These are phyloP conservation scores for Falcunculus frontatus DNA, from an alignment of 2,113 vertebrate species.

Conservation along the genomic window DNA sequence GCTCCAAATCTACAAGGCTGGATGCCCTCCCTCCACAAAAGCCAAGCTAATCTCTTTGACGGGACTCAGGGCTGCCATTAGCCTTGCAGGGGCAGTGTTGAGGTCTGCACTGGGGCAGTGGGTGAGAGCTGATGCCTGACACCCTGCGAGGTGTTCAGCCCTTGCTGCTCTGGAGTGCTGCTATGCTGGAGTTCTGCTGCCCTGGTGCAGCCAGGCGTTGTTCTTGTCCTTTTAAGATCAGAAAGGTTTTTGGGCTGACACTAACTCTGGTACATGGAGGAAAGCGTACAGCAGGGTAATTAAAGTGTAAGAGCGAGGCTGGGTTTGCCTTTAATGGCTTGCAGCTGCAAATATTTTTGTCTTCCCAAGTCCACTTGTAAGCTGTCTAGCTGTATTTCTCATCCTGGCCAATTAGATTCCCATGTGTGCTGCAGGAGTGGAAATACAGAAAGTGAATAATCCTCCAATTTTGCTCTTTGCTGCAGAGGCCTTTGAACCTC, in stretches of 20 bases:
- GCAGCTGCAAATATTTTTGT: slow-evolving; percentile 71
- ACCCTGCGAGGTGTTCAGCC: accelerated
- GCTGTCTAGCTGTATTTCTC: slow-evolving; percentile 68
- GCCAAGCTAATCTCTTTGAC: background rate
- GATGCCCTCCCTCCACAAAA: background rate
- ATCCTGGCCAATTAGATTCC: slow-evolving; percentile 71
- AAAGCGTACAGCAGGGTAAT: slow-evolving; percentile 59
- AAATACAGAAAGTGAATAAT: slow-evolving; percentile 75
- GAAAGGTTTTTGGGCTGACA: slow-evolving; percentile 44
- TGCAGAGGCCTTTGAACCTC: slow-evolving; percentile 66
- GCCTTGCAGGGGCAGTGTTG: background rate
- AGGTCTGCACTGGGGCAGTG: background rate
- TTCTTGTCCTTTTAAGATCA: slow-evolving; percentile 51
- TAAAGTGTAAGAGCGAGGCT: slow-evolving; percentile 51
- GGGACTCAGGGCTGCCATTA: background rate
- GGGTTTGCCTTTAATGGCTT: slow-evolving; percentile 68
- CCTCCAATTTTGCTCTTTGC: slow-evolving; percentile 48
- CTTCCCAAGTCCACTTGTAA: slow-evolving; percentile 54
- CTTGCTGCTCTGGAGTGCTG: background rate
- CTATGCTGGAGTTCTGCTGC: background rate
- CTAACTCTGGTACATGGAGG: background rate
- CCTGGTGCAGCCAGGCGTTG: background rate
- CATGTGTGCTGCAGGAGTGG: slow-evolving; percentile 74
- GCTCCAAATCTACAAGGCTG: accelerated
- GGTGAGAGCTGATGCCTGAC: accelerated